Base-by-base conservation (phyloP, 2,797 vertebrate genomes). In the Myotis daubentonii region DNA sequence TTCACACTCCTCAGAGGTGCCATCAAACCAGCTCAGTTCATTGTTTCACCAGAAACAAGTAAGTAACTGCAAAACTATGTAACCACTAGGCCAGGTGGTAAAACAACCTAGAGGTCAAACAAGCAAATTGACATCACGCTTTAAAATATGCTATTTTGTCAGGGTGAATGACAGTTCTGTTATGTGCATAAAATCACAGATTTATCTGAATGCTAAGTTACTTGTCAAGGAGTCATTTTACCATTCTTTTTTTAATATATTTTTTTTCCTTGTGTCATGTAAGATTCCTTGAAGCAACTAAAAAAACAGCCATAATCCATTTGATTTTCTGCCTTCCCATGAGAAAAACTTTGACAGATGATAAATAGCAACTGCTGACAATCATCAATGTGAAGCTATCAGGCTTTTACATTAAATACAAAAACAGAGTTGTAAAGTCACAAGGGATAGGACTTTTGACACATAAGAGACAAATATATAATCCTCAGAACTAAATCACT, bases 301-400 rank as follows among this genome's bases (percentile, higher is more conserved):
- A 99, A 98, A 99, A 99, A 98, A 96, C 98, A 99, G 98, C 98
- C 98, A 98, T 99, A 99, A 99, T 99, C 99, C 99, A 98, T 99
- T 98, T 98, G 99, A 98, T 99, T 99, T 99, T 99, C 99, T 99
- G 98, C 98, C 98, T 99, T 98, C 99, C 99, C 99, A 98, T 76
- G 98, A 99, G 99, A 98, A 99, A 98, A 98, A 98, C 97, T 98
- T 98, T 99, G 99, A 99, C 99, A 99, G 98, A 99, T 99, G 99
- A 99, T 99, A 99, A 99, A 99, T 99, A 99, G 98, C 98, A 98
- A 98, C 98, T 98, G 98, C 99, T 99, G 99, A 99, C 99, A 99
- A 99, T 99, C 99, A 99, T 99, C 99, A 99, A 98, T 98, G 98
- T 53, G 98, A 98, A 98, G 98, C 98, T 98, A 98, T 98, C 98